phyloP scores from a whole-genome alignment of 2,113 vertebrate species.

The Xiphorhynchus elegans region DNA sequence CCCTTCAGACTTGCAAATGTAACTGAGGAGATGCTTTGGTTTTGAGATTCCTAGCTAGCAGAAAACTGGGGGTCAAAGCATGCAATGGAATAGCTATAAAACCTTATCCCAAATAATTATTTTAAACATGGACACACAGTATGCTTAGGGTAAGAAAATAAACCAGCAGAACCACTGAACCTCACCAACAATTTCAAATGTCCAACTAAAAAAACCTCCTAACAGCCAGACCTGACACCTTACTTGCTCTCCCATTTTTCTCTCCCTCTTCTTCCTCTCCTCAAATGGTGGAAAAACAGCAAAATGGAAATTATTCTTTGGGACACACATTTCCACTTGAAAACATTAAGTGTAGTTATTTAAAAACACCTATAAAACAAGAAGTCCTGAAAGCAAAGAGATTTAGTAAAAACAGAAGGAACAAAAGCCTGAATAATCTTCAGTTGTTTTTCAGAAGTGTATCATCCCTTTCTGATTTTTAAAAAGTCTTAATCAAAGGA shows the following conservation, averaged over 20 bases:
- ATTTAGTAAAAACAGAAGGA: background rate
- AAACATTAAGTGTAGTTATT: background rate
- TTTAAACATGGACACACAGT: background rate
- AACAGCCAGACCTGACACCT: background rate
- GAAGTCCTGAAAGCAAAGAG: background rate
- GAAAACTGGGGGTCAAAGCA: background rate
- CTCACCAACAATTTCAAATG: background rate
- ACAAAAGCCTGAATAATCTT: background rate
- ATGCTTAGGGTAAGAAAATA: background rate
- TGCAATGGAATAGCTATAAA: background rate
- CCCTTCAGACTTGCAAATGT: background rate
- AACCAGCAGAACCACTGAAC: background rate
- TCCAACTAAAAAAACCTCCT: background rate
- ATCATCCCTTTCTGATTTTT: background rate
- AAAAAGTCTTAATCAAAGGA: background rate
- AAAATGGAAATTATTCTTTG: background rate
- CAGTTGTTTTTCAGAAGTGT: background rate
- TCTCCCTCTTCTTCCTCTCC: background rate
- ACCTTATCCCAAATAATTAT: background rate
- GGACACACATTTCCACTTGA: background rate
- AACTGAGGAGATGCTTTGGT: background rate
- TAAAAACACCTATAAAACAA: background rate
- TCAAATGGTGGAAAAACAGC: background rate
- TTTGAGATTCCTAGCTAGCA: background rate
- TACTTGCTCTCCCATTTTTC: background rate